phyloP scores from a whole-genome alignment of 2,888 invertebrate species.

The Heteromurus nitidus region DNA sequence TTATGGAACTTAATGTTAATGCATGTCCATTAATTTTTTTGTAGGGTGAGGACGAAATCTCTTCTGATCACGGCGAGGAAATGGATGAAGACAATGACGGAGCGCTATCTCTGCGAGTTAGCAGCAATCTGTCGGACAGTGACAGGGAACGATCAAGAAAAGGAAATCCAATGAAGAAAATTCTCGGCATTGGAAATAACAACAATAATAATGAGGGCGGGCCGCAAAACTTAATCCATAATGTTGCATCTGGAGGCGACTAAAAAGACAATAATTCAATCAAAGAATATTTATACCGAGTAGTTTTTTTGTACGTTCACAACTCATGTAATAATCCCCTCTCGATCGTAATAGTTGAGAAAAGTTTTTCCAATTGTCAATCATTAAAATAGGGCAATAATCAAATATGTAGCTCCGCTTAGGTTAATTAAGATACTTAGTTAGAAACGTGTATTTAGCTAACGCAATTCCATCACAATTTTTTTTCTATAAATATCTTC shows the following conservation, averaged over 20 bases:
- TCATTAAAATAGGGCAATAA: too few relatives aligned
- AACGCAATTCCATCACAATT: background rate
- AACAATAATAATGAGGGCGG: slow-evolving; percentile 71
- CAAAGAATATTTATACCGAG: slow-evolving; percentile 4
- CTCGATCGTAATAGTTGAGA: background rate
- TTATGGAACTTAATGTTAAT: too few relatives aligned
- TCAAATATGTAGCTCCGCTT: too few relatives aligned
- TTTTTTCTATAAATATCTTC: background rate
- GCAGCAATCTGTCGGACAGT: slow-evolving; percentile 63
- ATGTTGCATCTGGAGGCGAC: slow-evolving; percentile 67
- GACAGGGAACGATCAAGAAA: slow-evolving; percentile 71
- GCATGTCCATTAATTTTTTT: too few relatives aligned
- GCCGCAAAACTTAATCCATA: slow-evolving; percentile 65
- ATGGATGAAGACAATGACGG: slow-evolving; percentile 71
- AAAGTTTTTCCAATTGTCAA: too few relatives aligned
- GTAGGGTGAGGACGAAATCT: slow-evolving; percentile 66
- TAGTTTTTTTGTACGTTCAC: background rate
- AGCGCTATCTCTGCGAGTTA: slow-evolving; percentile 61
- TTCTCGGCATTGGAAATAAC: slow-evolving; percentile 71
- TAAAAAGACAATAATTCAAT: slow-evolving; percentile 22
- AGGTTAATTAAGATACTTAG: too few relatives aligned
- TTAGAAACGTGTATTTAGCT: too few relatives aligned
- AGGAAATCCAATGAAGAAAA: slow-evolving; percentile 73
- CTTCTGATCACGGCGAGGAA: slow-evolving; percentile 71
- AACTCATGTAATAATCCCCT: background rate